Conservation (phyloP, 2,888 invertebrate genomes). For the Drosophila algonquin region DNA sequence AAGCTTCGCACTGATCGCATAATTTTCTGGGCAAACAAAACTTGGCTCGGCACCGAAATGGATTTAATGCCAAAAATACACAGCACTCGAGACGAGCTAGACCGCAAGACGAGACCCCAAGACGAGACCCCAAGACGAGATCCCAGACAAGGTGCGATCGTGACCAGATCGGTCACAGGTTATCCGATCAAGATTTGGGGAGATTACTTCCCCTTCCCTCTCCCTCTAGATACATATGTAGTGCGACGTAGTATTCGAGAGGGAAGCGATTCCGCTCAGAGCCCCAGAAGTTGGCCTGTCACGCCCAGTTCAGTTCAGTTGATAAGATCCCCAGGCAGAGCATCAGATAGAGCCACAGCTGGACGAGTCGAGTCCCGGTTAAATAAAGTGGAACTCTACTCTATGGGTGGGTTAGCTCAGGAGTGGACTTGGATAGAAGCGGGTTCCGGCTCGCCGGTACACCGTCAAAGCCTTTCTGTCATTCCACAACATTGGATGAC, state of each 20-base stretch:
- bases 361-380: not conserved
- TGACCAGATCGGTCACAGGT: slow-evolving; percentile 34
- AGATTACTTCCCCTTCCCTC: not conserved
- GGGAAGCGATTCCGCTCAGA: slow-evolving; percentile 31
- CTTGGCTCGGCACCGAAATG: slow-evolving; percentile 14
- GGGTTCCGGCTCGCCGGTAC: not conserved
- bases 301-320: slow-evolving; percentile 13
- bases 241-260: not conserved
- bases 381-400: not conserved
- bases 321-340: not conserved
- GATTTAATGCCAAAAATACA: slow-evolving; percentile 35
- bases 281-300: slow-evolving; percentile 23
- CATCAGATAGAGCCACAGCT: not conserved
- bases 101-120: too few species aligned
- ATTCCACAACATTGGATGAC: too few species aligned
- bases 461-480: too few species aligned
- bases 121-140: slow-evolving; percentile 23
- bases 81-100: slow-evolving; percentile 8
- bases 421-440: not conserved
- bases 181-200: slow-evolving; percentile 11
- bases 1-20: slow-evolving; percentile 52
- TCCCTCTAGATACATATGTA: not conserved
- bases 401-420: not conserved
- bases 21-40: slow-evolving; percentile 59
- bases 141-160: not conserved